Evolutionary conservation across 2,113 vertebrate genomes (phyloP).

Genomic region (Martes martes): DNA sequence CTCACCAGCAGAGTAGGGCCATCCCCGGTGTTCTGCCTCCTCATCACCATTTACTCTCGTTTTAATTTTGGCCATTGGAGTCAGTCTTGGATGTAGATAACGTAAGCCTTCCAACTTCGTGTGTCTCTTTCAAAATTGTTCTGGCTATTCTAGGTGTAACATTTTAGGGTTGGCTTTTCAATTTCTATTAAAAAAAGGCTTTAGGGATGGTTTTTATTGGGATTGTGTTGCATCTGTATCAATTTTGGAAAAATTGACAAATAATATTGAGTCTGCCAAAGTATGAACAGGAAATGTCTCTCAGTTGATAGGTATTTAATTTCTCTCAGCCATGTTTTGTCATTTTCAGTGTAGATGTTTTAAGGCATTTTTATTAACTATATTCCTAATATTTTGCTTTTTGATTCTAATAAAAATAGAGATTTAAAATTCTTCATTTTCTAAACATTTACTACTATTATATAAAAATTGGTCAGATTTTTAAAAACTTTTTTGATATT

Average conservation of each 20-base stretch:
- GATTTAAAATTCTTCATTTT: not conserved
- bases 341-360: not conserved
- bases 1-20: rapidly evolving
- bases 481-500: not conserved
- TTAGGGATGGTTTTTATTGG: not conserved
- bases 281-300: not conserved
- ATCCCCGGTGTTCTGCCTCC: too few relatives aligned
- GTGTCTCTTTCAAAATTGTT: not conserved
- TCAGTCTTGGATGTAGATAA: not conserved
- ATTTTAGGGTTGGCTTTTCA: not conserved
- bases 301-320: not conserved
- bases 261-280: not conserved
- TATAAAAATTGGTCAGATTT: not conserved
- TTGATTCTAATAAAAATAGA: not conserved
- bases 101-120: not conserved
- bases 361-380: not conserved
- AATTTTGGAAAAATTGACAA: not conserved
- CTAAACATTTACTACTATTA: not conserved
- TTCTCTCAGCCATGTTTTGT: not conserved
- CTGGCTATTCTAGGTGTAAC: not conserved
- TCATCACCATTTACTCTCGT: not conserved
- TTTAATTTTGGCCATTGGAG: not conserved
- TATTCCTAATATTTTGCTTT: not conserved
- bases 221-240: not conserved
- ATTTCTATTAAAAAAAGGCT: not conserved